Conservation (phyloP, 2,888 invertebrate genomes). For the Scaptomyza tumidula region DNA sequence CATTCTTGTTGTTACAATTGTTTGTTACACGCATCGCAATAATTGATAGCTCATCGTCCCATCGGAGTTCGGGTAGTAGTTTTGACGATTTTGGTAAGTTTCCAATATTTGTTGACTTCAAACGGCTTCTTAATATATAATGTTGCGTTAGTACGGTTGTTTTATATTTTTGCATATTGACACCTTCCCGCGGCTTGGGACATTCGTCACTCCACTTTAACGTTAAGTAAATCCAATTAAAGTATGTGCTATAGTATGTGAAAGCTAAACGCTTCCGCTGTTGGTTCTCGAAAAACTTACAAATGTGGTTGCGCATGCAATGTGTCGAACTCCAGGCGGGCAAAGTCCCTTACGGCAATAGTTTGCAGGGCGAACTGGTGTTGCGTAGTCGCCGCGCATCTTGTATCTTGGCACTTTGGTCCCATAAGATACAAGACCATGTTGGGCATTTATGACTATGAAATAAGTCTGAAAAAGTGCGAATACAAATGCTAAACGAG, state of each 20-base stretch:
- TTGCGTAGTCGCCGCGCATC: not conserved
- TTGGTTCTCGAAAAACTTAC: slow-evolving; percentile 31
- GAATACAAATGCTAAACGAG: not conserved
- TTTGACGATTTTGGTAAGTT: slow-evolving; percentile 11
- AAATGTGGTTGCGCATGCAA: slow-evolving; percentile 27
- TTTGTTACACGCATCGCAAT: slow-evolving; percentile 57
- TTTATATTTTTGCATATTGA: slow-evolving; percentile 1
- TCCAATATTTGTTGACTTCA: accelerated
- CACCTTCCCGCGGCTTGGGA: slow-evolving; percentile 18
- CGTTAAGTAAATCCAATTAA: not conserved
- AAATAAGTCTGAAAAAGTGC: not conserved
- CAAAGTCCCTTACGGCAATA: slow-evolving; percentile 35
- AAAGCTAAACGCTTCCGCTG: not conserved
- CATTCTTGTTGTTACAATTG: slow-evolving; percentile 7
- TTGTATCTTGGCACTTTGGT: slow-evolving; percentile 21
- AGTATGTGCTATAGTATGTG: not conserved
- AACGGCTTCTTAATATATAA: slow-evolving; percentile 9
- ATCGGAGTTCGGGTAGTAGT: not conserved
- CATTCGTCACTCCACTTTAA: slow-evolving; percentile 39
- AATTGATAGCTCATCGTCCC: slow-evolving; percentile 36
- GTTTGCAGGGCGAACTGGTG: slow-evolving; percentile 5
- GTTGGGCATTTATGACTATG: not conserved
- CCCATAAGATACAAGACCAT: not conserved
- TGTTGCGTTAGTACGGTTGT: not conserved
- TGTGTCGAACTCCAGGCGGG: slow-evolving; percentile 8